Evolutionary conservation across 1,140 invertebrate species (phyloP), one percentile per base, ranked within the genome.

Genomic region (Acromyrmex charruanus): DNA sequence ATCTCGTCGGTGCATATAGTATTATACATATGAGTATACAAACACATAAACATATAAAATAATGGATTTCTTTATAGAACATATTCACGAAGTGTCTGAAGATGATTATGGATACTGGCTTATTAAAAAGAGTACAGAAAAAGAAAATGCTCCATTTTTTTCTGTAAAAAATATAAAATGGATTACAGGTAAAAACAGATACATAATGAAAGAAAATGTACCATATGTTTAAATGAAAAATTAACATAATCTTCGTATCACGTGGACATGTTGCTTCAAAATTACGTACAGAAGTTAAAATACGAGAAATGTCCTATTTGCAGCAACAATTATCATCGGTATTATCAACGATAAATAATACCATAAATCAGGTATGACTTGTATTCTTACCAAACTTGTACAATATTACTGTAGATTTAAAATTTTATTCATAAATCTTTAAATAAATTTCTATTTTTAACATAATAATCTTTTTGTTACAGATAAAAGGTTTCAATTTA

Each of bases 231-330:
- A 68, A 14, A 14, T 2, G n/a, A 68, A 12, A 44, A 21, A 44
- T 68, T 44, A 5, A 44, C 5, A 68, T 68, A 68, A n/a, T 5
- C 12, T 68, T 68, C 4, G 6, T 68, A 44, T 35, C 35, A 68
- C 44, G 66, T 21, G 35, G 35, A 21, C n/a, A 68, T 21, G 66
- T 39, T 68, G 66, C 44, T 68, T 35, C 44, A 68, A 68, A 21
- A 16, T 5, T 68, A n/a, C n/a, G n/a, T 68, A 68, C 35, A 68
- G 44, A 44, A 68, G 3, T 68, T 68, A 21, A 21, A 44, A 21
- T 35, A 44, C 1, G 35, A 68, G 21, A 39, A 21, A 68, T 68
- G 35, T 68, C n/a, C 35, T 68, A 31, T 35, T 4, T 44, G 66
- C 35, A 68, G 44, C 3, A 44, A 21, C 10, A 12, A 5, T 6